These are phyloP conservation scores for Molothrus ater DNA, from an alignment of 2,797 vertebrate species.

Conservation along the genomic window DNA sequence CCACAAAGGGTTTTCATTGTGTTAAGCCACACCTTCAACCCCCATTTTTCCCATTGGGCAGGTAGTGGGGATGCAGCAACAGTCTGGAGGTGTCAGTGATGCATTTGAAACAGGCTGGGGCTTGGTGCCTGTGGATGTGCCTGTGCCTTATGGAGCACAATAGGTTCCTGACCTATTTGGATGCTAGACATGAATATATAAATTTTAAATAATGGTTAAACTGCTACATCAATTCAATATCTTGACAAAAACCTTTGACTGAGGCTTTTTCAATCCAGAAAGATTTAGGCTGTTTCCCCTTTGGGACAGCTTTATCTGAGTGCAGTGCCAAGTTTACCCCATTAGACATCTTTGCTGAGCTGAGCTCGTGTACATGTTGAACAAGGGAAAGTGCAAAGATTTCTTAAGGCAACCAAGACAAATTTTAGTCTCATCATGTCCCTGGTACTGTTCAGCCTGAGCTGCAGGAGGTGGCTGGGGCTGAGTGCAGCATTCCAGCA, in stretches of 20 bases:
- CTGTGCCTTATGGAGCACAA: neutral
- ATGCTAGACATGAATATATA: slow-evolving; percentile 9
- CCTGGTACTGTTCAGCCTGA: neutral
- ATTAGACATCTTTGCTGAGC: neutral
- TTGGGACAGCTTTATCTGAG: slow-evolving; percentile 15
- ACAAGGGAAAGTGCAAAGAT: neutral
- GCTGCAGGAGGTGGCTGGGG: neutral
- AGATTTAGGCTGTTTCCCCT: neutral
- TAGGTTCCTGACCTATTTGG: slow-evolving; percentile 12
- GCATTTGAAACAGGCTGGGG: neutral
- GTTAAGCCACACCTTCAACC: neutral
- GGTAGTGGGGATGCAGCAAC: neutral
- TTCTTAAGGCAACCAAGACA: neutral
- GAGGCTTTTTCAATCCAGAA: neutral
- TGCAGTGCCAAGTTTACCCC: neutral
- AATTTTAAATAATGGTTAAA: slow-evolving; percentile 27
- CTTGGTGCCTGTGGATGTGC: neutral
- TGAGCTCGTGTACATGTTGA: neutral
- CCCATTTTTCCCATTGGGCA: neutral
- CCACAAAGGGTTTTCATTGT: neutral
- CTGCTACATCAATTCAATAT: neutral
- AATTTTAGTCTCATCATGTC: neutral
- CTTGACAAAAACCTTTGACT: slow-evolving; percentile 36
- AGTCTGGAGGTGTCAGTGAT: neutral
- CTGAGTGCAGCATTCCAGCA: neutral